Percentiles rank a stretch among this genome's conserved stretches.
phyloP scores from a whole-genome alignment of 2,113 vertebrate genomes.

The Corapipo altera region DNA sequence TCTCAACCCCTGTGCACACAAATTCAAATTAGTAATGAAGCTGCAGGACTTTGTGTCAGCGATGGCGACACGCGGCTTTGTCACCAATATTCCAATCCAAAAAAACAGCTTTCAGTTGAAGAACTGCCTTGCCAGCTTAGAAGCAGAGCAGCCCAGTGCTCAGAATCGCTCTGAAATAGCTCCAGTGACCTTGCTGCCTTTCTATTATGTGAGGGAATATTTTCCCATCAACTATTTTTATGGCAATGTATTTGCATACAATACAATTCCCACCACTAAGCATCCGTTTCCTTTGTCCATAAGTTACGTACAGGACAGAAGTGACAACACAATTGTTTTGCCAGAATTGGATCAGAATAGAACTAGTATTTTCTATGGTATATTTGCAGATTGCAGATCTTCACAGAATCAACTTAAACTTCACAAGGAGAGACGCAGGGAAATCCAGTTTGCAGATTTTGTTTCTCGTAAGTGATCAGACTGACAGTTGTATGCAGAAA shows the following conservation, averaged over 20 bases:
- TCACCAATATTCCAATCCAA: background rate
- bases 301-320: background rate
- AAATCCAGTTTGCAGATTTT: background rate
- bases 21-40: background rate
- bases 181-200: conserved; percentile 25
- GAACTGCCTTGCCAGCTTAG: background rate
- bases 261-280: conserved; percentile 40
- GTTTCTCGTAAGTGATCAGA: background rate
- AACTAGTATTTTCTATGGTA: background rate
- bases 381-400: background rate
- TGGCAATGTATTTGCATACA: conserved; percentile 35
- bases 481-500: background rate
- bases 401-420: background rate
- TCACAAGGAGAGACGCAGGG: background rate
- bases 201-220: background rate
- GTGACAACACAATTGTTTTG: background rate
- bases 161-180: conserved; percentile 29
- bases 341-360: background rate
- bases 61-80: background rate
- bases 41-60: background rate
- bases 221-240: conserved; percentile 56
- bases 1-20: background rate
- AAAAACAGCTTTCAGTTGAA: background rate
- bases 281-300: conserved; percentile 43
- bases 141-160: background rate